Percentiles rank a stretch among this genome's conserved stretches.
These are phyloP conservation scores for Patiria miniata DNA, from an alignment of 35 echinoderm and acorn worm genomes.

Conservation along the genomic window DNA sequence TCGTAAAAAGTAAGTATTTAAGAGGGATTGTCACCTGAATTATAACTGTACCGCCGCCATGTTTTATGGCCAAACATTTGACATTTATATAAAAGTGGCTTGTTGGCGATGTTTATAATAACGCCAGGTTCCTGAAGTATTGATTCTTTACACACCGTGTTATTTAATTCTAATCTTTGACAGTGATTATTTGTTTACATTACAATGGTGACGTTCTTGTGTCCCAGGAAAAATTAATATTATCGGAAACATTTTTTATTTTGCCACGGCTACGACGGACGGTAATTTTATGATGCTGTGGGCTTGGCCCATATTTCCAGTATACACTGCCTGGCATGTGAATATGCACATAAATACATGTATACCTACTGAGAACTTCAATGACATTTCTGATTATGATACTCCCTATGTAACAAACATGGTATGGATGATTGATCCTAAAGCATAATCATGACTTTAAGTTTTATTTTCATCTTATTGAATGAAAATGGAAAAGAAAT, in stretches of 20 bases:
- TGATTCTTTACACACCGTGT: background rate
- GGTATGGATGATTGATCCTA: too few relatives aligned
- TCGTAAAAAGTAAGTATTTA: constrained; percentile 53
- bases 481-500: too few relatives aligned
- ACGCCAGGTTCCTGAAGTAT: background rate
- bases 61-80: constrained; percentile 44
- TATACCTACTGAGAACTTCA: too few relatives aligned
- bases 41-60: constrained; percentile 47
- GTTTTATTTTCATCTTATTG: too few relatives aligned
- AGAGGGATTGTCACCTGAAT: constrained; percentile 4
- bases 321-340: too few relatives aligned
- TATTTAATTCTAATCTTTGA: too few relatives aligned
- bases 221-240: background rate
- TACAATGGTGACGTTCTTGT: too few relatives aligned
- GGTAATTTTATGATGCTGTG: background rate
- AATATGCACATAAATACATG: too few relatives aligned
- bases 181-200: too few relatives aligned
- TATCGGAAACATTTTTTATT: background rate
- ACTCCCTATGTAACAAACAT: too few relatives aligned
- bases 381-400: too few relatives aligned
- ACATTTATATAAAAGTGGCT: constrained; percentile 32
- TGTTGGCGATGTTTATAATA: constrained; percentile 5
- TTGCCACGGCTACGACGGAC: background rate
- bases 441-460: too few relatives aligned
- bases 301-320: background rate